phyloP scores from a whole-genome alignment of 37 sponge, comb jelly and placozoan genomes.

The Cladorhizidae sp. region DNA sequence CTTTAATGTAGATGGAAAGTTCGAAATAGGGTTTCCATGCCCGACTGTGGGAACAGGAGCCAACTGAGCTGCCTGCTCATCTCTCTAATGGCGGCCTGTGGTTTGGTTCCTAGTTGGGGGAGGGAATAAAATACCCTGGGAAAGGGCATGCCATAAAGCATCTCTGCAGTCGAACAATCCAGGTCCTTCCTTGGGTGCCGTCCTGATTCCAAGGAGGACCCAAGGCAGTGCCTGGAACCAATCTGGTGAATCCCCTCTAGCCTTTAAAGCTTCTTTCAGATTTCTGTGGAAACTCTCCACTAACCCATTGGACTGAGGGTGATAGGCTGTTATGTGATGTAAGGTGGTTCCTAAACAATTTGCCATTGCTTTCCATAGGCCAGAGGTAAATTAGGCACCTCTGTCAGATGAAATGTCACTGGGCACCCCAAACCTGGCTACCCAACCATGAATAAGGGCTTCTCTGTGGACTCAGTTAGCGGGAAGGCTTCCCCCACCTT shows the following conservation, averaged over 20 bases:
- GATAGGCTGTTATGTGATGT: conserved; percentile 29
- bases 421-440: conserved; percentile 40
- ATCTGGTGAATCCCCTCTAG: conserved; percentile 10
- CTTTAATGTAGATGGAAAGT: too few relatives aligned
- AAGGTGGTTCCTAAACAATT: conserved; percentile 29
- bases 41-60: too few relatives aligned
- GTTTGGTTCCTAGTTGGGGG: too few relatives aligned
- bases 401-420: conserved; percentile 24
- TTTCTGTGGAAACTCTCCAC: conserved; percentile 22
- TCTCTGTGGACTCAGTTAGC: conserved; percentile 6
- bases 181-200: conserved; percentile 48
- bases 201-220: conserved; percentile 38
- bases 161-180: conserved; percentile 32
- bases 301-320: conserved; percentile 30
- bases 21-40: too few relatives aligned
- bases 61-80: too few relatives aligned
- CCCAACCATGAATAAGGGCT: conserved; percentile 19
- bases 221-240: conserved; percentile 34
- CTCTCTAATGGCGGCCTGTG: too few relatives aligned
- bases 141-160: conserved; percentile 31
- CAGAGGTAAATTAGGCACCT: conserved; percentile 40
- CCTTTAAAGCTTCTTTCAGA: conserved; percentile 22
- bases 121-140: too few relatives aligned
- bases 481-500: conserved; percentile 29
- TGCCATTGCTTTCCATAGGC: conserved; percentile 22